Evolutionary conservation across 2,113 vertebrate genomes (phyloP).

Genomic region (Desmodus rotundus): DNA sequence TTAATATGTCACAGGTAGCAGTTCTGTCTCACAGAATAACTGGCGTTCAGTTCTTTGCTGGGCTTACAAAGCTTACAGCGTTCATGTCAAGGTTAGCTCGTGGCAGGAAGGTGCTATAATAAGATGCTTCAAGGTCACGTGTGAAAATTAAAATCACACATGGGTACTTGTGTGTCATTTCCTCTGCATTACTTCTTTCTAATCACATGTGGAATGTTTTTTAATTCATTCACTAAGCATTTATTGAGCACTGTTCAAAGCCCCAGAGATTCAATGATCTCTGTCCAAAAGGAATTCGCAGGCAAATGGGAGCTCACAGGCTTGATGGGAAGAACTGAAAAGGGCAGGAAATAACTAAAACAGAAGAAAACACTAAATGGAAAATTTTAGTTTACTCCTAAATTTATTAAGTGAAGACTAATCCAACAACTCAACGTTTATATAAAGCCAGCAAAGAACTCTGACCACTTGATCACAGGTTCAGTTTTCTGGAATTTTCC

Average conservation of each 20-base stretch:
- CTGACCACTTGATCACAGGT: neutral
- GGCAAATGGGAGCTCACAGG: neutral
- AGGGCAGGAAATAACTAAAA: neutral
- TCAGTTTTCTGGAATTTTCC: neutral
- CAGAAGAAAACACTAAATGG: neutral
- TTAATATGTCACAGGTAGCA: neutral
- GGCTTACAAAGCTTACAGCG: neutral
- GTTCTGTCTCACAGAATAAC: neutral
- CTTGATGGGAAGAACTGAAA: neutral
- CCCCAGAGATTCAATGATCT: neutral
- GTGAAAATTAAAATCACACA: constrained; percentile 11
- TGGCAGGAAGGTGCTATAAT: neutral
- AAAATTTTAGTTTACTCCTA: neutral
- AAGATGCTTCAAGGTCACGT: neutral
- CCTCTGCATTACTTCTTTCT: constrained; percentile 7
- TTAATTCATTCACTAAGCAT: neutral
- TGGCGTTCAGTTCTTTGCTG: neutral
- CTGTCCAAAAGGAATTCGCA: neutral
- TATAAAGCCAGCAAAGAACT: neutral
- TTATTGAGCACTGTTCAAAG: neutral
- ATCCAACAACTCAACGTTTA: neutral
- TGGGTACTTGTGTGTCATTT: neutral
- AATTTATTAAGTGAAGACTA: constrained; percentile 1
- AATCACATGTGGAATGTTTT: neutral
- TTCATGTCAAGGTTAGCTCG: neutral